A percentile compares a stretch with the other conserved stretches of the same genome.
Evolutionary conservation across 2,113 vertebrate species (phyloP).

Genomic region (Chaenocephalus aceratus): DNA sequence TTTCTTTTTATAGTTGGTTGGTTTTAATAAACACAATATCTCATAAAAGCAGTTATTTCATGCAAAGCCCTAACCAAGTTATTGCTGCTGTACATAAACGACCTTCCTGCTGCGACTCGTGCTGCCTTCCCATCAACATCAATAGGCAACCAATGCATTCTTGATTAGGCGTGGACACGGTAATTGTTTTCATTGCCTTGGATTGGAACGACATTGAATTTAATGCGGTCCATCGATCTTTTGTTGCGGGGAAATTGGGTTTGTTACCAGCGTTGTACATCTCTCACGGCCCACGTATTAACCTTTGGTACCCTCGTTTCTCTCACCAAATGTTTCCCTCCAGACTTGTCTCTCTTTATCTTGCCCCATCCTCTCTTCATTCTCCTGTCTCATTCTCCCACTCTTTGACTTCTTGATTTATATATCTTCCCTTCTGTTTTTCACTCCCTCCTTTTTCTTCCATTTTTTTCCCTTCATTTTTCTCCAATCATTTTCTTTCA

Average conservation of each 20-base stretch:
- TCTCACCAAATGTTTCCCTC: conserved; percentile 27
- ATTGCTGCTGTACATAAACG: conserved; percentile 20
- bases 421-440: neutral
- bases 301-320: conserved; percentile 40
- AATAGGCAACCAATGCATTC: conserved; percentile 58
- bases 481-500: neutral
- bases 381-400: neutral
- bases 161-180: conserved; percentile 66
- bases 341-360: conserved; percentile 14
- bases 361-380: neutral
- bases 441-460: neutral
- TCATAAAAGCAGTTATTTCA: neutral
- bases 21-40: neutral
- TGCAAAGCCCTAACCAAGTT: conserved; percentile 20
- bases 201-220: conserved; percentile 69
- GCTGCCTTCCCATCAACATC: conserved; percentile 54
- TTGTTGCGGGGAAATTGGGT: conserved; percentile 70
- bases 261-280: conserved; percentile 65
- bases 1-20: neutral
- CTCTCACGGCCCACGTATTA: conserved; percentile 38
- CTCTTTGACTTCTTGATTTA: conserved; percentile 1
- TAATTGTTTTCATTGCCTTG: conserved; percentile 76
- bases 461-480: neutral
- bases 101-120: conserved; percentile 40
- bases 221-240: conserved; percentile 77